Evolutionary conservation across 2,113 vertebrate species (phyloP).

Genomic region (Megalops atlanticus): DNA sequence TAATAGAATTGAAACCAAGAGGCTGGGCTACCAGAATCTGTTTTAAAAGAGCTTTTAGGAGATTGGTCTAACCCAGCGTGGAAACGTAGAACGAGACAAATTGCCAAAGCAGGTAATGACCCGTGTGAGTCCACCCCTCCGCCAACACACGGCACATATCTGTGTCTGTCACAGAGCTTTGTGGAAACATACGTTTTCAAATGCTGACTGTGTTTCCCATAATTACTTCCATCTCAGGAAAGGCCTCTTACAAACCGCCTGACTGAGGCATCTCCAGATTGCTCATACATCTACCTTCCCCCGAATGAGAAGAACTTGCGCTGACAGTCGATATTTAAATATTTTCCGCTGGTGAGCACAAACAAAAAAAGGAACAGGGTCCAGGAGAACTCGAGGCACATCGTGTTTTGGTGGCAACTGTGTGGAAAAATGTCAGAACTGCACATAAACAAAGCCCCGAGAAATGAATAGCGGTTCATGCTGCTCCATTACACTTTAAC

Average conservation of each 20-base stretch:
- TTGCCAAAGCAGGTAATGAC: conserved; percentile 35
- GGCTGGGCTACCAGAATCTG: background rate
- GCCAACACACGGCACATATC: conserved; percentile 19
- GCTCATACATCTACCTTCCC: background rate
- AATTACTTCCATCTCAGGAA: conserved; percentile 26
- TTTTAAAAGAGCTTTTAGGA: background rate
- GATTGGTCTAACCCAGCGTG: conserved; percentile 15
- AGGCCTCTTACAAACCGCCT: conserved; percentile 24
- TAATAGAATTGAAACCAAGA: background rate
- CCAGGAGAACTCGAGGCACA: background rate
- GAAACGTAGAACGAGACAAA: background rate
- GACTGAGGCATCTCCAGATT: conserved; percentile 20
- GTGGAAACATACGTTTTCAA: conserved; percentile 20
- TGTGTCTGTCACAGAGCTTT: conserved; percentile 15
- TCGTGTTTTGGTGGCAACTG: background rate
- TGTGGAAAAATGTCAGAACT: background rate
- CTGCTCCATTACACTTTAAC: background rate
- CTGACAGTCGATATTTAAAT: conserved; percentile 2
- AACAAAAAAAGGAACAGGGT: background rate
- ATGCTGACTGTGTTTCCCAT: conserved; percentile 26
- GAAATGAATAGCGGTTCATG: background rate
- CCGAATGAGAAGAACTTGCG: background rate
- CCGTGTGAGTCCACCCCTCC: background rate
- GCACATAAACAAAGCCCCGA: background rate
- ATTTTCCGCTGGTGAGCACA: conserved; percentile 8